Evolutionary conservation across 2,113 vertebrate species (phyloP).

Genomic region (Muntiacus muntjak): DNA sequence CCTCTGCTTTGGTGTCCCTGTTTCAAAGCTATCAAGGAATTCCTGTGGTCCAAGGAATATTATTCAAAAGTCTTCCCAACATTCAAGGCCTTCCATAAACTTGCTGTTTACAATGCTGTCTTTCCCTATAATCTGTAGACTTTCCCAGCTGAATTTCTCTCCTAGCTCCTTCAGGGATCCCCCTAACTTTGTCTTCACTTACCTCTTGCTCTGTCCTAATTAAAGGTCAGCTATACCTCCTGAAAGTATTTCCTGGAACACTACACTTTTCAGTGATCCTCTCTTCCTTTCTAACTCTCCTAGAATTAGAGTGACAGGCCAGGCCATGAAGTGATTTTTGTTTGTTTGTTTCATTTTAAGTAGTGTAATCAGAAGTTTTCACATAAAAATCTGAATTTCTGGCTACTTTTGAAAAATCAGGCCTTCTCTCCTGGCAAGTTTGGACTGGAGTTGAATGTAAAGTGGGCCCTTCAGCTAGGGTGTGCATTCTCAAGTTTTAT

Average conservation of each 20-base stretch:
- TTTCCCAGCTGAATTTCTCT: background rate
- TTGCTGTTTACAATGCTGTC: background rate
- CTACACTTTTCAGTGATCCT: background rate
- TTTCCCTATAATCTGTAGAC: background rate
- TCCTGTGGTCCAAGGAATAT: background rate
- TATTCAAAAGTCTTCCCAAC: background rate
- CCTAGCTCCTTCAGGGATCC: background rate
- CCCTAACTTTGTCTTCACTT: background rate
- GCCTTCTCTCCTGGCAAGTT: background rate
- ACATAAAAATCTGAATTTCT: background rate
- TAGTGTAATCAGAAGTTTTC: background rate
- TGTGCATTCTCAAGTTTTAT: background rate
- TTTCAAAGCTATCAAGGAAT: background rate
- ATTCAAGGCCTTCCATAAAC: background rate
- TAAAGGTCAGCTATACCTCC: background rate
- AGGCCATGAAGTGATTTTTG: background rate
- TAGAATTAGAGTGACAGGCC: background rate
- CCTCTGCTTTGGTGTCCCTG: background rate
- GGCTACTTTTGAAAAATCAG: background rate
- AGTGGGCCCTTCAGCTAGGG: background rate
- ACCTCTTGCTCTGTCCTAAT: background rate
- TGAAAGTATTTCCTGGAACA: background rate
- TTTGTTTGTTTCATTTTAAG: background rate
- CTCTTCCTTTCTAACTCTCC: background rate
- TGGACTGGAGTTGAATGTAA: background rate